These are phyloP conservation scores for Callospermophilus lateralis DNA, from an alignment of 2,113 vertebrate species.

Conservation along the genomic window DNA sequence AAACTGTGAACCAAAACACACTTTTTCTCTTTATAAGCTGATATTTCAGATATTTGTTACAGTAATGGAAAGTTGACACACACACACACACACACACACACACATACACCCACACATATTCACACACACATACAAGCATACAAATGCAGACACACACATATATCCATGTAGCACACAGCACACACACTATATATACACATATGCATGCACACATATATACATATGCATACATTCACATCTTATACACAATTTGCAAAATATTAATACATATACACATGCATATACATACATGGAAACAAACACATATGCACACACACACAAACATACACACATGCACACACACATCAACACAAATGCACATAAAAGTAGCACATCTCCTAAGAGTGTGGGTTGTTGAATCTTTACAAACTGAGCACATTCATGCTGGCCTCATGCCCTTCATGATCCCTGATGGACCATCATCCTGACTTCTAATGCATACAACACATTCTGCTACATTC, in stretches of 20 bases:
- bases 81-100: not conserved
- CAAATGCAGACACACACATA: not conserved
- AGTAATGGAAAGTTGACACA: not conserved
- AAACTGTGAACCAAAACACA: too few relatives aligned
- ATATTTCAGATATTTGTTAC: not conserved
- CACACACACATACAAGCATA: not conserved
- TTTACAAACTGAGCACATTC: not conserved
- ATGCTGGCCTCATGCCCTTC: fast-evolving
- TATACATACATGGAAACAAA: fast-evolving
- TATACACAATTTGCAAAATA: not conserved
- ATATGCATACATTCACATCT: not conserved
- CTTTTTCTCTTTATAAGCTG: too few relatives aligned
- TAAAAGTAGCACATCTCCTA: not conserved
- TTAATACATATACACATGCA: not conserved
- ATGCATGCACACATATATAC: not conserved
- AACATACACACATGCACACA: not conserved
- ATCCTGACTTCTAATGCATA: not conserved
- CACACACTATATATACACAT: not conserved
- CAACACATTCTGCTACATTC: not conserved
- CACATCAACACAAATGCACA: not conserved
- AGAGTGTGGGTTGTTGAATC: not conserved
- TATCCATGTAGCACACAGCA: not conserved
- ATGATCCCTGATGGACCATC: fast-evolving
- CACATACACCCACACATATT: not conserved
- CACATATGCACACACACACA: not conserved